Percentiles rank a stretch among this genome's conserved stretches.
These are phyloP conservation scores for Octodon degus DNA, from an alignment of 2,113 vertebrate species.

Conservation along the genomic window DNA sequence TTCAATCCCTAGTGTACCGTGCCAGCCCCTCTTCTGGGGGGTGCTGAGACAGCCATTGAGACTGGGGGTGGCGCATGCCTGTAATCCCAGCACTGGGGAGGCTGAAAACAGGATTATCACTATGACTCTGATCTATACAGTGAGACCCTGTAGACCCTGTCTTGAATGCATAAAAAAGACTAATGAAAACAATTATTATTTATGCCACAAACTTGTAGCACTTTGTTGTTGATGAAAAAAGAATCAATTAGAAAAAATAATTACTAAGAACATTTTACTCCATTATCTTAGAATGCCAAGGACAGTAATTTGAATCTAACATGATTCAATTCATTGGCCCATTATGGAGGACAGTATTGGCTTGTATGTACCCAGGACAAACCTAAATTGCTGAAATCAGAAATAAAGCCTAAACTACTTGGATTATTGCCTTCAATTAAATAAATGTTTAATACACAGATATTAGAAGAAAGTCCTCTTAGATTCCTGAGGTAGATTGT, in stretches of 20 bases:
- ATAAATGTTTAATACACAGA: constrained; percentile 13
- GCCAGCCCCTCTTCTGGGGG: too few species aligned
- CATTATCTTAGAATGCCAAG: not conserved
- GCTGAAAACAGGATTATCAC: too few species aligned
- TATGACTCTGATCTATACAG: too few species aligned
- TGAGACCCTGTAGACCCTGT: too few species aligned
- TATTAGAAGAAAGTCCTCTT: not conserved
- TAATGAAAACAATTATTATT: not conserved
- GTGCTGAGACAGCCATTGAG: too few species aligned
- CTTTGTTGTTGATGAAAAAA: not conserved
- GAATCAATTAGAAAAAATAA: not conserved
- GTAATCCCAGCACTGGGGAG: too few species aligned
- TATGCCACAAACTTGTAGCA: not conserved
- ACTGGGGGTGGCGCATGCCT: too few species aligned
- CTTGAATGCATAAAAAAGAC: too few species aligned
- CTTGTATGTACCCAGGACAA: too few species aligned
- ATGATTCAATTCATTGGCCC: not conserved
- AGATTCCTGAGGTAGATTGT: not conserved
- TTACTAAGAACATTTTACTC: not conserved
- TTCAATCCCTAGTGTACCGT: too few species aligned
- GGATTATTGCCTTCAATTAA: not conserved
- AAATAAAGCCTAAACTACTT: constrained; percentile 21
- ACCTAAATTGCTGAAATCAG: not conserved
- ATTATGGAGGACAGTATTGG: not conserved
- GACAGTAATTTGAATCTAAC: not conserved